Conservation (phyloP, 2,888 invertebrate species). For the Drosophila formosana region DNA sequence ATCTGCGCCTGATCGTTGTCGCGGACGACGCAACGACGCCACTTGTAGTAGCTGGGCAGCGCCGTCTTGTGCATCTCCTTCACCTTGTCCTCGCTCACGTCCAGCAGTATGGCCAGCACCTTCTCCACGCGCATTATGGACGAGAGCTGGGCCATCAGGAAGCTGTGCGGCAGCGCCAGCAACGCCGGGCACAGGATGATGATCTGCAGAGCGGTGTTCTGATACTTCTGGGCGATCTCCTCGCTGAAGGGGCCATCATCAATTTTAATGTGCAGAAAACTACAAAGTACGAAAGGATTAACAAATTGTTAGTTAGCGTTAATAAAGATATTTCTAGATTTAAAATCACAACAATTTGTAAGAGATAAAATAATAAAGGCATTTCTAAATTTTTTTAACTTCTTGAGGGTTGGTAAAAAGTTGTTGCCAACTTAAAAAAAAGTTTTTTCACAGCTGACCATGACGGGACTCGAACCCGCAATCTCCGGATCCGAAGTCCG, state of each 20-base stretch:
- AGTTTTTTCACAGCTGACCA: background rate
- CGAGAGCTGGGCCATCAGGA: conserved; percentile 83
- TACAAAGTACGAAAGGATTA: conserved; percentile 74
- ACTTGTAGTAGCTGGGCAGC: conserved; percentile 90
- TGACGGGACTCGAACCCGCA: conserved; percentile 40
- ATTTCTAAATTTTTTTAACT: background rate
- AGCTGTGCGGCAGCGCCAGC: conserved; percentile 86
- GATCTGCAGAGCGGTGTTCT: conserved; percentile 90
- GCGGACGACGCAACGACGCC: conserved; percentile 92
- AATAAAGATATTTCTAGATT: too few relatives aligned
- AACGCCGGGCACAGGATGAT: conserved; percentile 92
- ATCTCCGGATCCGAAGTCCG: conserved; percentile 31
- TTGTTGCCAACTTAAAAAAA: background rate
- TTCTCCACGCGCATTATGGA: conserved; percentile 87
- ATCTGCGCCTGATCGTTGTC: conserved; percentile 94
- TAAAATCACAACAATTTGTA: background rate
- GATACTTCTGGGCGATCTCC: conserved; percentile 86
- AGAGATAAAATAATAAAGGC: background rate
- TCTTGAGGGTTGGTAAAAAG: background rate
- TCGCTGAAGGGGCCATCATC: conserved; percentile 88
- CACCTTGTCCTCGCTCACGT: conserved; percentile 90
- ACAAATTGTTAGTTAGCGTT: background rate
- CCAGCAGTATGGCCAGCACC: conserved; percentile 92
- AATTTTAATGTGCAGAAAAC: conserved; percentile 90
- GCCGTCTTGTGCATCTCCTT: conserved; percentile 90